Evolutionary conservation across 37 sponge, comb jelly and placozoan species (phyloP).

Genomic region (Cliona cf. orientalis): DNA sequence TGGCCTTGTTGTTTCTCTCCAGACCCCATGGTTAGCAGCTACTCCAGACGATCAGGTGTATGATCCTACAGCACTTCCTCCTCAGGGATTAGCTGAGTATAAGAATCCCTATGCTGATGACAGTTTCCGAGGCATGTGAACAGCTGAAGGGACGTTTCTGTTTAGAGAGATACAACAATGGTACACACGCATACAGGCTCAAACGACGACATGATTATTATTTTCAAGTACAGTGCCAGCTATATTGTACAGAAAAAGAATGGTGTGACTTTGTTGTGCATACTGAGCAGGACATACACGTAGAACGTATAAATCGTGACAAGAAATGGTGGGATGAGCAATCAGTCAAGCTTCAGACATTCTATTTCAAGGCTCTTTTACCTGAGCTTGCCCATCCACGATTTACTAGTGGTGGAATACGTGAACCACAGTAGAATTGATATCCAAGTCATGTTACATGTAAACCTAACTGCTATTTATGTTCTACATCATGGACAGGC

Average conservation of each 20-base stretch:
- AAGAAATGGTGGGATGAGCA: slow-evolving; percentile 1
- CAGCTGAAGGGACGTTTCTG: slow-evolving; percentile 3
- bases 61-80: slow-evolving; percentile 19
- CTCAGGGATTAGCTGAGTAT: slow-evolving; percentile 25
- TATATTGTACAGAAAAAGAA: slow-evolving; percentile 27
- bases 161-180: background rate
- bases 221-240: slow-evolving; percentile 48
- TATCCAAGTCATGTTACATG: background rate
- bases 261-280: slow-evolving; percentile 55
- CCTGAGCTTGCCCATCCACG: too few species aligned
- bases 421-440: background rate
- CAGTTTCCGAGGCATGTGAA: slow-evolving; percentile 7
- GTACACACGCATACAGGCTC: background rate
- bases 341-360: slow-evolving; percentile 26
- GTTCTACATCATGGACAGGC: too few species aligned
- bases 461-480: background rate
- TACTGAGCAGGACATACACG: slow-evolving; percentile 18
- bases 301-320: slow-evolving; percentile 32
- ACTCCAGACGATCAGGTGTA: slow-evolving; percentile 39
- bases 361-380: slow-evolving; percentile 24
- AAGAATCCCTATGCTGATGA: slow-evolving; percentile 41
- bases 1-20: slow-evolving; percentile 8
- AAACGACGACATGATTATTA: slow-evolving; percentile 46
- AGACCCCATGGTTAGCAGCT: slow-evolving; percentile 52
- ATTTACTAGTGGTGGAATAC: background rate